Evolutionary conservation across 2,888 invertebrate species (phyloP), one percentile per base, ranked within the genome.

Genomic region (Apeira syringaria): DNA sequence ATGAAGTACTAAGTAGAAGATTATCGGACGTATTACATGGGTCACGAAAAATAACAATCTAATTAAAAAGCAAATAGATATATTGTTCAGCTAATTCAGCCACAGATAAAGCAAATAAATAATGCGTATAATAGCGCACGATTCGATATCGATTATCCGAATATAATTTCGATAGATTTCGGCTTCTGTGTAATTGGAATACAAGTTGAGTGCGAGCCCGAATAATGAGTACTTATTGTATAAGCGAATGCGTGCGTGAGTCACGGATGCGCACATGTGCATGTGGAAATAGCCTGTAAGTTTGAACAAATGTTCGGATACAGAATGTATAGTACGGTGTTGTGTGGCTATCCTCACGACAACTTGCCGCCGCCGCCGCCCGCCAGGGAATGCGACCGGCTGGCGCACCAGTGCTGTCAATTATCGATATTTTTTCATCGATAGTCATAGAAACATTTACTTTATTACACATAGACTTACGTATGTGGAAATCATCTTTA

Each of bases 371-470:
- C 71, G 74, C 39, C 48, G 5, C 9, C 24, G 15, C 15, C 15
- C 15, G 70, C 74, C 78, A 74, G 82, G 68, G 86, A 84, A 86
- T 87, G 88, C 80, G 83, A 81, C 86, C 86, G 85, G 82, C 85
- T 80, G 84, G 80, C 77, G 75, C 70, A 71, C 76, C 79, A 86
- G 87, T 79, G 88, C 54, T 67, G 80, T 47, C 68, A 64, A 47
- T 31, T 53, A 54, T 61, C 57, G 52, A 52, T 54, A 52, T 22
- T 30, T 29, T 32, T 36, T 44, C 38, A 40, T 50, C 52, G 53
- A 15, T 15, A 15, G 4, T 4, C 4, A 3, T 15, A 3, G 15
- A 3, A 15, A 3, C 15, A 4, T 15, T 15, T 15, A 3, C 2
- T 15, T 15, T 4, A 4, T 15, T 2, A 2, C 15, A 15, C 15